Evolutionary conservation across 1,140 invertebrate species (phyloP).

Genomic region (Macrotrachela quadricornifera): DNA sequence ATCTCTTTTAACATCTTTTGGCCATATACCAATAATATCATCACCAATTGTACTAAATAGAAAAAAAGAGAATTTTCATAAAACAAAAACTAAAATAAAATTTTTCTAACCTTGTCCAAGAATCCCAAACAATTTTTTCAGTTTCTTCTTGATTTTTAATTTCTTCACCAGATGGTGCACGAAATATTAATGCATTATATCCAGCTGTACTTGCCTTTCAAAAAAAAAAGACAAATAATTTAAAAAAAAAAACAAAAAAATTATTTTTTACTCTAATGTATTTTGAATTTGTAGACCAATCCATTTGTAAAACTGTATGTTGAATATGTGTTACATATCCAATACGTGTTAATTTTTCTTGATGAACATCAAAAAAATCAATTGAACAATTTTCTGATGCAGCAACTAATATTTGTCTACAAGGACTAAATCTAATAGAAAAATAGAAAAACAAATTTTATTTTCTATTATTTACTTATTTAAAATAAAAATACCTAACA

Average conservation of each 20-base stretch:
- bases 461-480: neutral
- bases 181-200: conserved; percentile 20
- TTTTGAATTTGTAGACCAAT: conserved; percentile 27
- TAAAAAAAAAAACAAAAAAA: neutral
- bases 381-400: conserved; percentile 25
- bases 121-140: conserved; percentile 23
- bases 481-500: conserved; percentile 1
- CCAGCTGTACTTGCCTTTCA: conserved; percentile 16
- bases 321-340: conserved; percentile 26
- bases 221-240: neutral
- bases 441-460: neutral
- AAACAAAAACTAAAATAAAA: neutral
- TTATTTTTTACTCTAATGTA: conserved; percentile 18
- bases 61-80: neutral
- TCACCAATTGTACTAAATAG: conserved; percentile 17
- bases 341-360: conserved; percentile 17
- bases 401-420: conserved; percentile 21
- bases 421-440: conserved; percentile 29
- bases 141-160: conserved; percentile 16
- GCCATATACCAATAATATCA: conserved; percentile 30
- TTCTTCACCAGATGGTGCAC: conserved; percentile 8
- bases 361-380: conserved; percentile 25
- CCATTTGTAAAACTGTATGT: conserved; percentile 26
- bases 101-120: conserved; percentile 24
- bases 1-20: conserved; percentile 17